Base-by-base conservation (phyloP, 2,888 invertebrate species). In the Tenthredo notha region DNA sequence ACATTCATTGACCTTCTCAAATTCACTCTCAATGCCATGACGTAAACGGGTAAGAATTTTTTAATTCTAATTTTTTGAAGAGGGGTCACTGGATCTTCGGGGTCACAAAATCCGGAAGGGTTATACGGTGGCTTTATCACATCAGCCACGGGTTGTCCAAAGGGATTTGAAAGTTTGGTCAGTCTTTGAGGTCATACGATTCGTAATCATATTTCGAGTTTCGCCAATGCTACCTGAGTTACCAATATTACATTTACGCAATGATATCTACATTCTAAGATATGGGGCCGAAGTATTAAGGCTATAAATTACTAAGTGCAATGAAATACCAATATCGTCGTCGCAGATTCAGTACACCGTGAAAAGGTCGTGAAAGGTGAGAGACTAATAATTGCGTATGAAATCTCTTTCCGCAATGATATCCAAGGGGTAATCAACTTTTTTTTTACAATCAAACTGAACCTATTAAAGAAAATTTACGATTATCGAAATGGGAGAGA, bases 131-230 rank as follows among this genome's bases (percentile, higher is more conserved):
- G 33, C n/a, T 40, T 21, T 6, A 15, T 21, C 25, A 18, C 25
- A 18, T 33, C 37, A 10, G 29, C 40, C 33, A 6, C 33, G 67
- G 80, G 37, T 21, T 58, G 4, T 40, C 80, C 40, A 37, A 80
- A 80, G 80, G 80, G 80, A 80, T 80, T 80, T 58, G 58, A 80
- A 80, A 80, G 80, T 80, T 80, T 80, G 80, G 61, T 80, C 61
- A 50, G 50, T 50, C 29, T 29, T n/a, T 29, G 50, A 37, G 50
- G 77, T 21, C 54, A 61, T 10, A 15, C 58, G 40, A 40, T 61
- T 58, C 77, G 18, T 25, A 54, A 77, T 77, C 54, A 25, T n/a
- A 25, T 74, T 74, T 74, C n/a, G 21, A 74, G 33, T 67, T 29
- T 74, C 74, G 25, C 74, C 25, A 3, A 43, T 43, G 74, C 43